Conservation (phyloP, 2,113 vertebrate species). For the Heterochromis multidens region DNA sequence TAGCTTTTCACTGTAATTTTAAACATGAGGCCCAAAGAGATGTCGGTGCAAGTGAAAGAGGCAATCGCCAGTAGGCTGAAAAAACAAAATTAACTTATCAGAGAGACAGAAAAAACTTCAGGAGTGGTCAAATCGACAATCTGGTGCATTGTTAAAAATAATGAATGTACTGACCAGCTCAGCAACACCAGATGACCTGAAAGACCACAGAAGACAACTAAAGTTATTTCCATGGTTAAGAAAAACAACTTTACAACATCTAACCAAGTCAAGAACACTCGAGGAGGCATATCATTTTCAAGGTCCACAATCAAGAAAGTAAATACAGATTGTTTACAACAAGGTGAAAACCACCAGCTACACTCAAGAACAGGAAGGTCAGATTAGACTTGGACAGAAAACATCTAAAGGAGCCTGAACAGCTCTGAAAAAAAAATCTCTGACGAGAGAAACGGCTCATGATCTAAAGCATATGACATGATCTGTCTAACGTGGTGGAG, state of each 20-base stretch:
- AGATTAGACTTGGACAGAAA: neutral
- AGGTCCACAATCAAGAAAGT: neutral
- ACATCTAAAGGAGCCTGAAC: neutral
- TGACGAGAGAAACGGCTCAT: neutral
- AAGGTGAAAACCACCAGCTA: neutral
- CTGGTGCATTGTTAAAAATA: neutral
- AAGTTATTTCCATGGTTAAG: neutral
- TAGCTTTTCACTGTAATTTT: neutral
- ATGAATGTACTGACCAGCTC: neutral
- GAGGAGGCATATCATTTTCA: neutral
- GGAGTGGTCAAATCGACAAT: neutral
- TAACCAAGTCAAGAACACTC: neutral
- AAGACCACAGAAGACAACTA: neutral
- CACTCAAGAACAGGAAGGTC: neutral
- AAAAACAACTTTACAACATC: neutral
- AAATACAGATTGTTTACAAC: neutral
- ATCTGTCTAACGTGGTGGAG: neutral
- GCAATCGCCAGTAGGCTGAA: accelerated
- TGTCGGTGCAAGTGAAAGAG: neutral
- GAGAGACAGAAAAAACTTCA: neutral
- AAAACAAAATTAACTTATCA: neutral
- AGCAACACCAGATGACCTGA: neutral
- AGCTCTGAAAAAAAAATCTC: neutral
- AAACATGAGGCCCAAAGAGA: neutral
- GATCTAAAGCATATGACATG: accelerated